Evolutionary conservation across 2,113 vertebrate genomes (phyloP).

Genomic region (Microcebus lehilahytsara): DNA sequence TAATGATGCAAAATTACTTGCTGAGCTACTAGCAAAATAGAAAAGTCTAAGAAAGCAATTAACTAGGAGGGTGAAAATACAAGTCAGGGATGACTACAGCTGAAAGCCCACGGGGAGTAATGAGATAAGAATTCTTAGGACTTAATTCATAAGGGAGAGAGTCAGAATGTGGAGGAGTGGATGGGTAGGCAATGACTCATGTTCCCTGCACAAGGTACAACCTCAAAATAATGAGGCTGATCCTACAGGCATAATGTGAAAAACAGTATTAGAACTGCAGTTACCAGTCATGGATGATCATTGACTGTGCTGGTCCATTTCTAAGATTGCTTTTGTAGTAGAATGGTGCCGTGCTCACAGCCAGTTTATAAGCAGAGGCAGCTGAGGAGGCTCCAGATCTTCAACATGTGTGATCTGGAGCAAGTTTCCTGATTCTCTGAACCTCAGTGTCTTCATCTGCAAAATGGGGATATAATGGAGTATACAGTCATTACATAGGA

Average conservation of each 20-base stretch:
- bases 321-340: not conserved
- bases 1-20: not conserved
- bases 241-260: not conserved
- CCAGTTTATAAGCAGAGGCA: not conserved
- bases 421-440: not conserved
- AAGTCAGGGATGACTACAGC: not conserved
- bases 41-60: slow-evolving; percentile 22
- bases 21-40: not conserved
- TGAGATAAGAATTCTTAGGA: slow-evolving; percentile 17
- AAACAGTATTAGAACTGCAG: not conserved
- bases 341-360: not conserved
- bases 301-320: not conserved
- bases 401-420: not conserved
- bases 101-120: not conserved
- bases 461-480: not conserved
- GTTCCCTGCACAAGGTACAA: not conserved
- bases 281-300: not conserved
- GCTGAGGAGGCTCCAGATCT: not conserved
- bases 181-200: not conserved
- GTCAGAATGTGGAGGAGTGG: slow-evolving; percentile 11
- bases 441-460: not conserved
- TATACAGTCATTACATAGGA: not conserved
- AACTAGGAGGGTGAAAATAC: slow-evolving; percentile 5
- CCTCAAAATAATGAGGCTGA: slow-evolving; percentile 23
- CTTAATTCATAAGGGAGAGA: slow-evolving; percentile 25